phyloP scores from a whole-genome alignment of 2,888 invertebrate species.

The Brenthis hecate region DNA sequence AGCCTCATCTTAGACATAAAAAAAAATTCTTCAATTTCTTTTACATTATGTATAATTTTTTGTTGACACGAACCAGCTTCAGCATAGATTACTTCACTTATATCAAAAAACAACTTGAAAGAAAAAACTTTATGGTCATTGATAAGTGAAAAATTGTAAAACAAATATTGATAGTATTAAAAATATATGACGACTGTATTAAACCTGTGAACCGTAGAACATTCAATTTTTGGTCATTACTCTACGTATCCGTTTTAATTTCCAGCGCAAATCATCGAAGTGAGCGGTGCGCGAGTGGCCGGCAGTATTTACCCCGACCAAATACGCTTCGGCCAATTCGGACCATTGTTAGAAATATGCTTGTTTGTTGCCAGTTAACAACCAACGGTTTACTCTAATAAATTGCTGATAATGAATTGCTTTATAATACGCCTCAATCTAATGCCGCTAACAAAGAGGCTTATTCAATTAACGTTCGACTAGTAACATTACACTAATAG shows the following conservation, averaged over 20 bases:
- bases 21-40: no score
- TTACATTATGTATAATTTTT: no score
- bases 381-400: constrained; percentile 44
- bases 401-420: constrained; percentile 48
- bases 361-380: constrained; percentile 52
- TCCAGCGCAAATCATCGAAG: constrained; percentile 54
- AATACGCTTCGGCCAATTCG: constrained; percentile 53
- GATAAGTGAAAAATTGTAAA: no score
- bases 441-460: constrained; percentile 20
- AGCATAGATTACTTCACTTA: no score
- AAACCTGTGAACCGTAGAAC: constrained; percentile 13
- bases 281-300: constrained; percentile 49
- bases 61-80: no score
- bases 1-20: no score
- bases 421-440: constrained; percentile 31
- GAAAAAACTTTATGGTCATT: no score
- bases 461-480: constrained; percentile 31
- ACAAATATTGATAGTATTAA: background rate
- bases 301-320: constrained; percentile 52
- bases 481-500: constrained; percentile 24
- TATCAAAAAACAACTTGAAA: no score
- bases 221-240: constrained; percentile 45
- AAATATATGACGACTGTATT: no score
- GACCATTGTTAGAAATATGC: constrained; percentile 64
- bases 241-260: constrained; percentile 54